Evolutionary conservation across 2,797 vertebrate genomes (phyloP).

Genomic region (Somateria mollissima): DNA sequence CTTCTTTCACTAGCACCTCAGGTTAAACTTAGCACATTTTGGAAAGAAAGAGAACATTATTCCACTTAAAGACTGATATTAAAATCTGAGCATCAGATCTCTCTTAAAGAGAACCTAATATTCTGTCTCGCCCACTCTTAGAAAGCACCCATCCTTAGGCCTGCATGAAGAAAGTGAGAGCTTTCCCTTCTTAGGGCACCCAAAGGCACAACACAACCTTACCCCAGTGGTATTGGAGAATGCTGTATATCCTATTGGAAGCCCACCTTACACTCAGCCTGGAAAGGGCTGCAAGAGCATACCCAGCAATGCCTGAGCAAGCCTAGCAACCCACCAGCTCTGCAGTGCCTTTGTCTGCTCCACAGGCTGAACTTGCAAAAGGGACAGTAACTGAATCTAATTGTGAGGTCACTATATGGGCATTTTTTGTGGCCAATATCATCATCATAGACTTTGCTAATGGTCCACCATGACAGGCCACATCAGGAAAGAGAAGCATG

Average conservation of each 20-base stretch:
- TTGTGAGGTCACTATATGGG: background rate
- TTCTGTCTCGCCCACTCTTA: background rate
- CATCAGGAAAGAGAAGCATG: fast-evolving
- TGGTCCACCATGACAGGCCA: background rate
- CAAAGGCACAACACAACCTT: background rate
- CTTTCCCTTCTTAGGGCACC: background rate
- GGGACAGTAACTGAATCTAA: fast-evolving
- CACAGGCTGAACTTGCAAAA: background rate
- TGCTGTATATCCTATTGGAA: background rate
- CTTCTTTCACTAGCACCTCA: background rate
- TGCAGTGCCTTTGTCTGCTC: background rate
- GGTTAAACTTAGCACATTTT: background rate
- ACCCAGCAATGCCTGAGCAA: background rate
- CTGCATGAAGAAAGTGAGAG: background rate
- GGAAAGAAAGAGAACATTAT: background rate
- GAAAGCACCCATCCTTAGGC: background rate
- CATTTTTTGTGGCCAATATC: background rate
- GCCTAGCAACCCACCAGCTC: background rate
- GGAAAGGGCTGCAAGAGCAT: background rate
- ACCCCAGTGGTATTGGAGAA: background rate
- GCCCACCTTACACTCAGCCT: background rate
- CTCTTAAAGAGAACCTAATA: background rate
- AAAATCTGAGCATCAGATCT: background rate
- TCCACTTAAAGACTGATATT: background rate
- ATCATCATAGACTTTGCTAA: background rate